A percentile compares a stretch with the other conserved stretches of the same genome.
These are phyloP conservation scores for Cryptocephalus primarius DNA, from an alignment of 2,888 invertebrate species.

Conservation along the genomic window DNA sequence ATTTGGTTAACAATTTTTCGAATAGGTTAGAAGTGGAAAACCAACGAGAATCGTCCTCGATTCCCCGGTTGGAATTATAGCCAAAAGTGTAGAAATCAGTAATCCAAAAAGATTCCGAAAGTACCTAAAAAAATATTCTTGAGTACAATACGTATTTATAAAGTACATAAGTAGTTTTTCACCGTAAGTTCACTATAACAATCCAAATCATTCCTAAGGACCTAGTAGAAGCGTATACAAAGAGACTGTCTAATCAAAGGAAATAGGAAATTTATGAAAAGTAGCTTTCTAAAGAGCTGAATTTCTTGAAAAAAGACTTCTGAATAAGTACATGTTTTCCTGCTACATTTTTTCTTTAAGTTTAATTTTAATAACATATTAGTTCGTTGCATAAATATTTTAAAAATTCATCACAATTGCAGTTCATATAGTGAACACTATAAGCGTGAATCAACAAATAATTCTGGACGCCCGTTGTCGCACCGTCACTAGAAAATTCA, in stretches of 20 bases:
- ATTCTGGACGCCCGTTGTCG: too few relatives aligned
- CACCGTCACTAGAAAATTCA: background rate
- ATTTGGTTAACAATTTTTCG: background rate
- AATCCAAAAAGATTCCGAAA: too few relatives aligned
- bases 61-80: too few relatives aligned
- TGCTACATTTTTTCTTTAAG: conserved; percentile 3
- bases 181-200: too few relatives aligned
- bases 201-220: conserved; percentile 4
- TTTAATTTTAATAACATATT: conserved; percentile 13
- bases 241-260: background rate
- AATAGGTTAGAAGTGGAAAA: too few relatives aligned
- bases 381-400: conserved; percentile 33
- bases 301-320: conserved; percentile 12
- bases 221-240: background rate
- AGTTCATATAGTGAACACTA: conserved; percentile 41
- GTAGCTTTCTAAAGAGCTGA: conserved; percentile 20
- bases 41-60: too few relatives aligned
- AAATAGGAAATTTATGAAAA: conserved; percentile 11
- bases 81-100: too few relatives aligned
- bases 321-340: conserved; percentile 16
- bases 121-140: too few relatives aligned
- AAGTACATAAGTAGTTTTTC: too few relatives aligned
- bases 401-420: conserved; percentile 37
- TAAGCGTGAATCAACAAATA: conserved; percentile 33
- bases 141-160: too few relatives aligned